A percentile compares a stretch with the other conserved stretches of the same genome.
These are phyloP conservation scores for Spodoptera littoralis DNA, from an alignment of 2,888 invertebrate genomes.

Conservation along the genomic window DNA sequence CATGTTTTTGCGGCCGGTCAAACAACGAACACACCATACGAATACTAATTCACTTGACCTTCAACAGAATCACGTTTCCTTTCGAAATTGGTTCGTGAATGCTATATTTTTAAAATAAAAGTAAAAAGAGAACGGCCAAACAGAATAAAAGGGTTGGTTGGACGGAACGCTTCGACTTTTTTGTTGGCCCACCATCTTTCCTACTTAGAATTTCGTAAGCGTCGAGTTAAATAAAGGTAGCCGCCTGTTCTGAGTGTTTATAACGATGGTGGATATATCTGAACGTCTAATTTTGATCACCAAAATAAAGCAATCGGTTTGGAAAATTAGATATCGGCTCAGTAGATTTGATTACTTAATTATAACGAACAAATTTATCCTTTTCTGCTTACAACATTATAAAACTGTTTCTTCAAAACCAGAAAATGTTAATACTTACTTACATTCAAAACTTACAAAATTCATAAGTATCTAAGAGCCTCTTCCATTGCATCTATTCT, in stretches of 20 bases:
- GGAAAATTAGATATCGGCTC: too few relatives aligned
- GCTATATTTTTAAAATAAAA: constrained; percentile 88
- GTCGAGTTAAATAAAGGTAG: constrained; percentile 68
- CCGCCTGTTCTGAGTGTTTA: constrained; percentile 62
- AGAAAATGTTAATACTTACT: too few relatives aligned
- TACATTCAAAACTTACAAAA: too few relatives aligned
- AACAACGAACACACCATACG: constrained; percentile 82
- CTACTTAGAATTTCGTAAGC: constrained; percentile 69
- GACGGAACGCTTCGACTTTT: constrained; percentile 79
- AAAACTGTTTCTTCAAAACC: too few relatives aligned
- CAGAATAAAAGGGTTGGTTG: constrained; percentile 85
- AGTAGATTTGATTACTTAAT: too few relatives aligned
- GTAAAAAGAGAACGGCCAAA: constrained; percentile 81
- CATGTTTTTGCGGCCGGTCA: constrained; percentile 86
- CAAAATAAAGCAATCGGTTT: too few relatives aligned
- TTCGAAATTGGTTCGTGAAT: constrained; percentile 88
- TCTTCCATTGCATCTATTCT: too few relatives aligned
- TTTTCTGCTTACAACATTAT: too few relatives aligned
- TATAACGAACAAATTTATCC: too few relatives aligned
- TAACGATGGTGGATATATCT: constrained; percentile 38
- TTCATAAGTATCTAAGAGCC: too few relatives aligned
- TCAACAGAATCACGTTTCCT: constrained; percentile 87
- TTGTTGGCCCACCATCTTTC: constrained; percentile 78
- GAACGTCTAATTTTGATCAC: background rate
- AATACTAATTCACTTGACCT: constrained; percentile 87